Percentiles rank a stretch among this genome's conserved stretches.
phyloP scores from a whole-genome alignment of 2,797 vertebrate species.

The Clarias platycephalus region DNA sequence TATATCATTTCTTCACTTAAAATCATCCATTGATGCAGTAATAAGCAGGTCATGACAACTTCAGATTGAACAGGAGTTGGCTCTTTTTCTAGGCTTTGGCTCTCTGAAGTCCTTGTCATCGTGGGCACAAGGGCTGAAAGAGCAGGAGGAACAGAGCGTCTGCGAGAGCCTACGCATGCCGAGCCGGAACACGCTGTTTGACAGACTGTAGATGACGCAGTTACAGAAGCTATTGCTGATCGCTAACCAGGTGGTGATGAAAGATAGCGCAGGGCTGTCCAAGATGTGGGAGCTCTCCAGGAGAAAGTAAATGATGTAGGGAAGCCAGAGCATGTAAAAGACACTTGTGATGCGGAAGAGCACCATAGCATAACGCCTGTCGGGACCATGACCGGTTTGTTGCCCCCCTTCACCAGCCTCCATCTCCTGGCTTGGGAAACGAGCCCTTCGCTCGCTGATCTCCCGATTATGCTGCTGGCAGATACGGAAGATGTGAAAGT shows the following conservation, averaged over 20 bases:
- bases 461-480: slow-evolving; percentile 99
- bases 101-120: slow-evolving; percentile 86
- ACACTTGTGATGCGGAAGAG: slow-evolving; percentile 98
- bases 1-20: slow-evolving; percentile 35
- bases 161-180: slow-evolving; percentile 93
- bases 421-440: slow-evolving; percentile 92
- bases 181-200: slow-evolving; percentile 96
- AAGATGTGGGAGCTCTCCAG: slow-evolving; percentile 94
- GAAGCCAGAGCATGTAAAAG: slow-evolving; percentile 97
- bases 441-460: slow-evolving; percentile 91
- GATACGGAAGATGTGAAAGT: slow-evolving; percentile 98
- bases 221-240: slow-evolving; percentile 99
- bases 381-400: slow-evolving; percentile 85
- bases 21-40: slow-evolving; percentile 34
- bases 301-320: slow-evolving; percentile 97
- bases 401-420: slow-evolving; percentile 82
- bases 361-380: slow-evolving; percentile 95
- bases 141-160: slow-evolving; percentile 90
- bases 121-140: slow-evolving; percentile 79
- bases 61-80: slow-evolving; percentile 96
- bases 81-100: slow-evolving; percentile 89
- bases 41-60: slow-evolving; percentile 53
- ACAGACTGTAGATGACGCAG: slow-evolving; percentile 98
- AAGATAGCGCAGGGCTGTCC: slow-evolving; percentile 90
- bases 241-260: slow-evolving; percentile 97